These are phyloP conservation scores for Tipula unca DNA, from an alignment of 2,888 invertebrate species.

Conservation along the genomic window DNA sequence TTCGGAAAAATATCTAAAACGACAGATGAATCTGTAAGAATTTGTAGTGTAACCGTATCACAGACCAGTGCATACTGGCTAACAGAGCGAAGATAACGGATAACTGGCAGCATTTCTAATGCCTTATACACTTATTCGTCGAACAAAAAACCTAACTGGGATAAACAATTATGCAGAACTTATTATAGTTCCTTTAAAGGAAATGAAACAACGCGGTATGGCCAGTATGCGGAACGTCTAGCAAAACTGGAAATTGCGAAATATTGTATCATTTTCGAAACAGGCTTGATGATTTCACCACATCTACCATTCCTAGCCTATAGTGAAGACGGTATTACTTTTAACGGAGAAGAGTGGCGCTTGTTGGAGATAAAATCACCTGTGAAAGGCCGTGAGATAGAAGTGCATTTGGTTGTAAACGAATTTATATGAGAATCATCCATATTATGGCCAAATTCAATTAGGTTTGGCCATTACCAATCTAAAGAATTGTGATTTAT, in stretches of 20 bases:
- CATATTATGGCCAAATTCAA: neutral
- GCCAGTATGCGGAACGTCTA: conserved; percentile 17
- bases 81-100: neutral
- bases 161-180: conserved; percentile 9
- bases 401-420: neutral
- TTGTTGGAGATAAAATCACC: conserved; percentile 20
- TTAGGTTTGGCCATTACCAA: neutral
- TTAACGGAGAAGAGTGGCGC: conserved; percentile 21
- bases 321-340: conserved; percentile 20
- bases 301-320: conserved; percentile 8
- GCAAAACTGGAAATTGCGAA: neutral
- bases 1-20: neutral
- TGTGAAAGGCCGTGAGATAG: neutral
- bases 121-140: neutral
- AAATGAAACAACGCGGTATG: conserved; percentile 18
- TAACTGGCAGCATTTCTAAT: conserved; percentile 1
- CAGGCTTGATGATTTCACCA: neutral
- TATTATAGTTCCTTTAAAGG: conserved; percentile 18
- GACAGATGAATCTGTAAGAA: conserved; percentile 17
- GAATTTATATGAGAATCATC: neutral
- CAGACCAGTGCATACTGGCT: neutral
- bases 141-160: conserved; percentile 17
- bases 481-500: neutral
- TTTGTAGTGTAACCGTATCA: neutral
- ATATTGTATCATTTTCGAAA: conserved; percentile 16